Base-by-base conservation (phyloP, 2,113 vertebrate genomes). In the Amphilophus citrinellus region DNA sequence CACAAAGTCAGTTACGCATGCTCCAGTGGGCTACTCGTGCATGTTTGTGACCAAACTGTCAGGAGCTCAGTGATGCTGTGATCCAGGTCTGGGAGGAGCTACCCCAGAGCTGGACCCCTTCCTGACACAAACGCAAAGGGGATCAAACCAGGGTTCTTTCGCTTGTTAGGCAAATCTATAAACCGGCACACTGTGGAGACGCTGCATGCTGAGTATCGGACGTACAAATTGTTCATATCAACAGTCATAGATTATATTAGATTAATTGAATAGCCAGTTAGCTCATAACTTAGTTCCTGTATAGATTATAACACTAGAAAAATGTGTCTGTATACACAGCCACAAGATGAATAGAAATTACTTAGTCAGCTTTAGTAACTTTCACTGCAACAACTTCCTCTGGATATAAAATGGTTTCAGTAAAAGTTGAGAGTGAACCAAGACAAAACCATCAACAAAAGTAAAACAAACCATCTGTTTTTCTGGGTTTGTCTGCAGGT, bases 401-500 rank as follows among this genome's bases (percentile, higher is more conserved):
- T 53, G 66, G 66, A 20, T 27, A 73, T 32, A 32, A 32, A 73
- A 56, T 35, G 53, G 18, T 73, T 73, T 56, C 10, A 73, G 17
- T 32, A 32, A 47, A 65, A 57, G 22, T 50, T 66, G 14, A 44
- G 5, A 13, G 32, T 65, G 9, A 24, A 13, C 56, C 1, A 39
- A 65, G 47, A 68, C 47, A 13, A 15, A 11, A 71, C 17, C 47
- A 50, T n/a, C 6, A 32, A 17, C 61, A 60, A 61, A 60, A 3
- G 7, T 9, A 42, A 60, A 76, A 27, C 50, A 42, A 53, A 4
- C 27, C n/a, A 17, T 30, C 7, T 75, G 7, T 53, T 44, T 61
- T 14, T 85, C 10, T 88, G 24, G 14, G 15, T 77, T 35, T 73
- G 77, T 85, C 32, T 62, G 2, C 92, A 98, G 98, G 98, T 79